Evolutionary conservation across 2,797 vertebrate genomes (phyloP).

Genomic region (Scyliorhinus canicula): DNA sequence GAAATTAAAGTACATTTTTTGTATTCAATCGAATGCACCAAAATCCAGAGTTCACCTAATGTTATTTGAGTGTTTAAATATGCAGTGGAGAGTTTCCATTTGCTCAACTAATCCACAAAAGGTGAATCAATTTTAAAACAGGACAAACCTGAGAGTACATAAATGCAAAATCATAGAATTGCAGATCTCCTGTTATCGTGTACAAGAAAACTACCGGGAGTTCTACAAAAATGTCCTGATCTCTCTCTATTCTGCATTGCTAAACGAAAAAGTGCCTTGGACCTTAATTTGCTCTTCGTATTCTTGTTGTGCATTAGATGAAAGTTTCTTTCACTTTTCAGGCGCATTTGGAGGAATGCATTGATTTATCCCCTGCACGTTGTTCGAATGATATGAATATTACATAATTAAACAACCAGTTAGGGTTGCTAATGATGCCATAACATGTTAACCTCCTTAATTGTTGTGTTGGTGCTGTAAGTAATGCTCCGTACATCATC

Average conservation of each 20-base stretch:
- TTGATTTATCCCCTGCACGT: neutral
- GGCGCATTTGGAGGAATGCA: neutral
- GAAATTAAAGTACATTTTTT: neutral
- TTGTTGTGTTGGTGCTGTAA: neutral
- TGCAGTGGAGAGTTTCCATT: neutral
- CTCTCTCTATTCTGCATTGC: neutral
- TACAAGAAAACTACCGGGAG: neutral
- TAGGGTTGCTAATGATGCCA: neutral
- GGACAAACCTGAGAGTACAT: neutral
- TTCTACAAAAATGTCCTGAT: slow-evolving; percentile 1
- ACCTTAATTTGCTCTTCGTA: neutral
- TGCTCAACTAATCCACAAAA: slow-evolving; percentile 14
- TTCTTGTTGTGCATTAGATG: neutral
- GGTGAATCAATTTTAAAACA: neutral
- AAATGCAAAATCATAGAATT: neutral
- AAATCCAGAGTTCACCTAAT: neutral
- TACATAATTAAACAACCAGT: neutral
- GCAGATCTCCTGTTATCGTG: no score
- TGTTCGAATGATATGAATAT: neutral
- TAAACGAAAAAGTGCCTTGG: neutral
- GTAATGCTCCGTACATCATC: neutral
- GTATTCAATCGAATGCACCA: neutral
- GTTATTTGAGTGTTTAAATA: slow-evolving; percentile 18
- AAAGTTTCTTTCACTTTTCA: neutral
- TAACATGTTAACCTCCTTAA: neutral